Conservation (phyloP, 2,888 invertebrate species). For the Tetranychus truncatus region DNA sequence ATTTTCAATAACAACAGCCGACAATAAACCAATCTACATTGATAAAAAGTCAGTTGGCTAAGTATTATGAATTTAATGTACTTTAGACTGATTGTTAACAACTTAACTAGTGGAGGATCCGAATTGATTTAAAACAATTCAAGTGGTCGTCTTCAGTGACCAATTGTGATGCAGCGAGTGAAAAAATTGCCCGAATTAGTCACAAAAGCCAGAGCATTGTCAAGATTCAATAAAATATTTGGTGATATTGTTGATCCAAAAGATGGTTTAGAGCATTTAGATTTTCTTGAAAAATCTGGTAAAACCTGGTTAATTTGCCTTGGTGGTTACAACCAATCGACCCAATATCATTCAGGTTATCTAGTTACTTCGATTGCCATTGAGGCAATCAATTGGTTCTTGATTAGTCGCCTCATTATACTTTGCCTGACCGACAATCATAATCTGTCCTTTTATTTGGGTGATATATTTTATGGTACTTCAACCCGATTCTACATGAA, state of each 20-base stretch:
- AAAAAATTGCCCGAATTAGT: too few species aligned
- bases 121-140: too few species aligned
- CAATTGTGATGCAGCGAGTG: too few species aligned
- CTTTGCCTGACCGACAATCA: background rate
- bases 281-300: background rate
- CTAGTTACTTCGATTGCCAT: background rate
- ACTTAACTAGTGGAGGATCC: too few species aligned
- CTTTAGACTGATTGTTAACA: too few species aligned
- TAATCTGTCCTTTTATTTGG: background rate
- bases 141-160: too few species aligned
- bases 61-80: too few species aligned
- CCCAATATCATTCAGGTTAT: background rate
- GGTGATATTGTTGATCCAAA: background rate
- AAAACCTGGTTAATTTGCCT: background rate
- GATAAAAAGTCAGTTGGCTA: too few species aligned
- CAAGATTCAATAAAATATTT: too few species aligned
- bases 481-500: background rate
- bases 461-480: background rate
- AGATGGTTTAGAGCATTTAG: background rate
- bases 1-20: too few species aligned
- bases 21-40: too few species aligned
- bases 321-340: background rate
- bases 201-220: too few species aligned
- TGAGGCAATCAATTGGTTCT: background rate
- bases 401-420: background rate